Evolutionary conservation across 2,888 invertebrate species (phyloP).

Genomic region (Machimus atricapillus): DNA sequence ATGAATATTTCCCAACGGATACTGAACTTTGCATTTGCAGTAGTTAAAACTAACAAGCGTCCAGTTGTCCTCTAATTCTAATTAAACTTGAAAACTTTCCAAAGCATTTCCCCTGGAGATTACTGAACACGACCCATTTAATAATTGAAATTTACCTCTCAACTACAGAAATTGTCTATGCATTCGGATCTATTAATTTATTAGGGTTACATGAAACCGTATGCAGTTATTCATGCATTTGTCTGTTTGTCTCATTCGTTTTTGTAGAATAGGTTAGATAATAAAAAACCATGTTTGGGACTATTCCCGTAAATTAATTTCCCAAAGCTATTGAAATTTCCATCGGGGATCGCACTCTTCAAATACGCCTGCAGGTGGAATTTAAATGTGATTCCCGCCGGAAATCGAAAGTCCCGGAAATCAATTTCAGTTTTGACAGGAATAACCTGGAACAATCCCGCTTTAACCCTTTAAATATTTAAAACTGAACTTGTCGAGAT

Average conservation of each 20-base stretch:
- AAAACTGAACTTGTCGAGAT: neutral
- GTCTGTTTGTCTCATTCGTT: too few relatives aligned
- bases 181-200: neutral
- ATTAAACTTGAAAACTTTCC: neutral
- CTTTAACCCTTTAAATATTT: neutral
- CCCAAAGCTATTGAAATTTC: neutral
- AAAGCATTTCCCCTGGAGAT: neutral
- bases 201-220: neutral
- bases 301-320: neutral
- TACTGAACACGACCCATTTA: neutral
- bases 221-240: too few relatives aligned
- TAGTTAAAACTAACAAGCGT: neutral
- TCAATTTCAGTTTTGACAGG: neutral
- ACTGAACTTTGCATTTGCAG: neutral
- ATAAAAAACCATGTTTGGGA: too few relatives aligned
- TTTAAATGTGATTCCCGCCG: neutral
- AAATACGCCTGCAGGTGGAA: neutral
- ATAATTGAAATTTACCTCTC: neutral
- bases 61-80: neutral
- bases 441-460: neutral
- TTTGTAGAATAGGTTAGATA: too few relatives aligned
- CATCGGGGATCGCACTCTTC: neutral
- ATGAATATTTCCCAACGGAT: neutral
- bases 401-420: neutral
- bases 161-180: neutral